Base-by-base conservation (phyloP, 1,140 invertebrate species). In the Drosophila murphyi region DNA sequence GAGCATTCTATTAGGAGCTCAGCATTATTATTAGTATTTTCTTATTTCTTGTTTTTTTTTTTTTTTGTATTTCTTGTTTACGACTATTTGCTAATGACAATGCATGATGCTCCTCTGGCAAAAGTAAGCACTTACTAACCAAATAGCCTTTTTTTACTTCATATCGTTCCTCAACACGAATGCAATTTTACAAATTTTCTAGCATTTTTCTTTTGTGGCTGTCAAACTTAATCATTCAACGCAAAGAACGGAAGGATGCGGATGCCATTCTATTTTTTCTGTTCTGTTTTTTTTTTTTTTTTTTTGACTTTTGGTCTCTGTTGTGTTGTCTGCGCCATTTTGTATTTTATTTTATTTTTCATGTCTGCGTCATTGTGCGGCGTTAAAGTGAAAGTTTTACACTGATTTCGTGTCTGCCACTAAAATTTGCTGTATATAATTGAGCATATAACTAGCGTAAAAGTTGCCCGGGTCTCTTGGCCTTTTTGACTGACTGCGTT, bases 361-460 rank as follows among this genome's bases (percentile, higher is more conserved):
- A 41, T 82, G 85, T 83, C 83, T 88, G 85, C 54, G 54, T 74
- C 55, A 81, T 86, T 82, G 78, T 86, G 75, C 43, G 47, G 28
- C 62, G 45, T 50, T 39, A 61, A 82, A 88, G 83, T 88, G 83
- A 88, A 88, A 88, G 83, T 88, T 87, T 57, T 64, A 51, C 32
- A 62, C 50, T 34, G 72, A 35, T 73, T 45, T 63, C 52, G 50
- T 80, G 74, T 59, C 37, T 7, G 52, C 31, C 52, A 67, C 67
- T 8, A 35, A 68, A 86, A 76, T 68, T 72, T 62, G 62, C 51
- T 71, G 32, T 71, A 41, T 57, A 79, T 86, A 86, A 85, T 87
- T 82, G 65, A 65, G 65, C 83, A 52, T 71, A 82, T 71, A 82
- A 87, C 82, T 65, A 73, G 52, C 60, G 57, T 41, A 68, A 65